These are phyloP conservation scores for Perdita meconis DNA, from an alignment of 2,888 invertebrate species.

Conservation along the genomic window DNA sequence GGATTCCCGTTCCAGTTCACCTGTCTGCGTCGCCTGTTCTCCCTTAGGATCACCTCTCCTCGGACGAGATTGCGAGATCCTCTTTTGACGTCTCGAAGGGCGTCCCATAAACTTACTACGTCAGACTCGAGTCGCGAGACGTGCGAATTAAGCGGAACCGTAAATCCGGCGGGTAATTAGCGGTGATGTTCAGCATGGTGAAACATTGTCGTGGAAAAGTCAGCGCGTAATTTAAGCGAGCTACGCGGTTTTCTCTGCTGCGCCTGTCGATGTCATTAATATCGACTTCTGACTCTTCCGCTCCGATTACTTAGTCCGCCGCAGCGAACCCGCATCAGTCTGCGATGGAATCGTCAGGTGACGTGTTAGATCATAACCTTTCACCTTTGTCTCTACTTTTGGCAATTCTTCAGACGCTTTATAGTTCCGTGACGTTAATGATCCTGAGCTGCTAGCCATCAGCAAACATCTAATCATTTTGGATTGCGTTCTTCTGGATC, in stretches of 20 bases:
- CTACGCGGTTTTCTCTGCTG: slow-evolving; percentile 21
- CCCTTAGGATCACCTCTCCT: background rate
- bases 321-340: slow-evolving; percentile 33
- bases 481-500: no score
- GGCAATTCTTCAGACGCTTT: no score
- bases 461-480: no score
- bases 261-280: slow-evolving; percentile 47
- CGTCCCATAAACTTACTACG: no score
- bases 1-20: background rate
- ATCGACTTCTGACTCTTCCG: slow-evolving; percentile 44
- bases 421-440: no score
- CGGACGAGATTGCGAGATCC: background rate
- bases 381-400: no score
- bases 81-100: no score
- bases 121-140: background rate
- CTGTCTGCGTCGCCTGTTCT: background rate
- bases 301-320: slow-evolving; percentile 28
- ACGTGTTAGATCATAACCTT: no score
- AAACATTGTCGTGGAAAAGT: slow-evolving; percentile 18
- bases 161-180: slow-evolving; percentile 48
- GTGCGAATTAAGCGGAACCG: slow-evolving; percentile 19
- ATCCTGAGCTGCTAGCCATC: no score
- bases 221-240: slow-evolving; percentile 51
- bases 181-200: slow-evolving; percentile 18
- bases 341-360: slow-evolving; percentile 30